Conservation (phyloP, 2,888 invertebrate genomes). For the Xanthostigma xanthostigma region DNA sequence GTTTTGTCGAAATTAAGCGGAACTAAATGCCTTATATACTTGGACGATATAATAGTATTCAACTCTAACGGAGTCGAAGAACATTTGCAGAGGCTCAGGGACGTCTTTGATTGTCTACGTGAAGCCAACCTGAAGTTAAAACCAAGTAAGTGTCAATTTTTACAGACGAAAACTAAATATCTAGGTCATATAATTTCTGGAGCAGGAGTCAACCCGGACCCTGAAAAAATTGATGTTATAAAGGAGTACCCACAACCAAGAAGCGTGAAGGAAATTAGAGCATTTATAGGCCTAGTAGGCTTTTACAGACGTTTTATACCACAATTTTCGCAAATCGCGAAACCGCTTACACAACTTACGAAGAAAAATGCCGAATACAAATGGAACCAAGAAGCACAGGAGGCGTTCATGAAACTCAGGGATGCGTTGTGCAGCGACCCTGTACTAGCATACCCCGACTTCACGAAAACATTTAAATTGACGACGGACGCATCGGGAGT, state of each 20-base stretch:
- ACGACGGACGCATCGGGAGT: conserved; percentile 10
- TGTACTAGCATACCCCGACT: neutral
- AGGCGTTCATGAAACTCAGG: conserved; percentile 1
- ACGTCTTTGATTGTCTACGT: conserved; percentile 3
- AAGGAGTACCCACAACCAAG: conserved; percentile 10
- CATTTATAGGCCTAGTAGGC: conserved; percentile 13
- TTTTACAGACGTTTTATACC: conserved; percentile 13
- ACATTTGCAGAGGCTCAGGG: neutral
- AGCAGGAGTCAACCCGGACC: conserved; percentile 11
- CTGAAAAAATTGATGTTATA: conserved; percentile 7
- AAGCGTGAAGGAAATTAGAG: conserved; percentile 10
- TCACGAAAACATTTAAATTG: conserved; percentile 5
- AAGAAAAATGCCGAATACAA: neutral
- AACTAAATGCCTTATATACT: conserved; percentile 9
- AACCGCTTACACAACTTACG: conserved; percentile 7
- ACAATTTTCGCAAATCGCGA: conserved; percentile 11
- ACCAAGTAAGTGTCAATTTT: conserved; percentile 13
- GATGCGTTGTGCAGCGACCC: neutral
- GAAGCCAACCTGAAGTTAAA: conserved; percentile 11
- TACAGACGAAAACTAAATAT: conserved; percentile 9
- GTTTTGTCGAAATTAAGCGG: conserved; percentile 15
- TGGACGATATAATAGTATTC: conserved; percentile 13
- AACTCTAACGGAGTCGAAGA: conserved; percentile 2
- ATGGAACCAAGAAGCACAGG: neutral
- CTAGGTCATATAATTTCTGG: conserved; percentile 12